Conservation (phyloP, 2,113 vertebrate species). For the Macaca nemestrina region DNA sequence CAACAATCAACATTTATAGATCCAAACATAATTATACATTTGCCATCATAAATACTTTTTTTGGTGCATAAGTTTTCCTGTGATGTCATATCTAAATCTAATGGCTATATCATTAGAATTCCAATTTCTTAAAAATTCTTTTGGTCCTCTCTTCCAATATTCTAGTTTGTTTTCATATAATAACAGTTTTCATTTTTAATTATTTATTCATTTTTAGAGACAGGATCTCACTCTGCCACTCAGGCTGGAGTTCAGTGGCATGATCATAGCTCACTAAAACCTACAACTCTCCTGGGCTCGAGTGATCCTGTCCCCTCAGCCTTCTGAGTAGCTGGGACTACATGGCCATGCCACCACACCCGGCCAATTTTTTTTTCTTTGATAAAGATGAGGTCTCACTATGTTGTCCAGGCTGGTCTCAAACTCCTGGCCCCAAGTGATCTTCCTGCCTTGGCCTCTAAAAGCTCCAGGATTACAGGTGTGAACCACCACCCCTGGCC, state of each 20-base stretch:
- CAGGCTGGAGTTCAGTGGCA: not conserved
- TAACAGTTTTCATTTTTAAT: too few species aligned
- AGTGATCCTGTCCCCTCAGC: not conserved
- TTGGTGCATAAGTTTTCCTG: not conserved
- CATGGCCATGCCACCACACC: too few species aligned
- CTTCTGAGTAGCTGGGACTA: too few species aligned
- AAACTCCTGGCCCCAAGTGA: not conserved
- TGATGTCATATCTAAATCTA: not conserved
- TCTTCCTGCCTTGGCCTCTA: not conserved
- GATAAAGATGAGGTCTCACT: too few species aligned
- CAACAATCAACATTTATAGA: not conserved
- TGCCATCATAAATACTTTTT: not conserved
- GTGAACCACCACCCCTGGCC: not conserved
- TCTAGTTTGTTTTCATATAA: not conserved
- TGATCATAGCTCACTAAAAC: not conserved
- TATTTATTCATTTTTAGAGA: not conserved
- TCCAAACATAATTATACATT: not conserved
- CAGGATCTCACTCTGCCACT: not conserved
- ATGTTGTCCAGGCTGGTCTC: not conserved
- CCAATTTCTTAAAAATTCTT: not conserved
- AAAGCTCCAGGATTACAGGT: not conserved
- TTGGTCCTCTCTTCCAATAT: not conserved
- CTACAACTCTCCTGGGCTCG: not conserved
- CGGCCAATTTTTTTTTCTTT: too few species aligned
- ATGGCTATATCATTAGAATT: not conserved